Conservation (phyloP, 2,797 vertebrate species). For the Antennarius maculatus region DNA sequence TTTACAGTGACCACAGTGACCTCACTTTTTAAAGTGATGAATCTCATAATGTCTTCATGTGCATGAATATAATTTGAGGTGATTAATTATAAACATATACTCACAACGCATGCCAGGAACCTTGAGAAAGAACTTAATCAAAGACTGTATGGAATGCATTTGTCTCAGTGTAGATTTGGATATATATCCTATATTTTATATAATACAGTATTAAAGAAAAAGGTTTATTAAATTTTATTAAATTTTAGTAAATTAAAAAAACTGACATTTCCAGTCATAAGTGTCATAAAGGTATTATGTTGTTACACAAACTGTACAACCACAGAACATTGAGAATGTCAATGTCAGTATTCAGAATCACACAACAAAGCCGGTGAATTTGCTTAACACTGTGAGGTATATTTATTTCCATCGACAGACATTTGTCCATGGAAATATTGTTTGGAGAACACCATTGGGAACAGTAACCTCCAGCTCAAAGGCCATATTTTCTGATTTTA, state of each 20-base stretch:
- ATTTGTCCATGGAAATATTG: slow-evolving; percentile 73
- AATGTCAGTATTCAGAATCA: slow-evolving; percentile 38
- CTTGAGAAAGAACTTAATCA: slow-evolving; percentile 32
- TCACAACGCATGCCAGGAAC: background rate
- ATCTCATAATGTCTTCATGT: slow-evolving; percentile 41
- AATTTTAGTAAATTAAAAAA: no score
- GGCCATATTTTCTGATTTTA: slow-evolving; percentile 77
- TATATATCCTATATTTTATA: slow-evolving; percentile 3
- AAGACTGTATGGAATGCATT: background rate
- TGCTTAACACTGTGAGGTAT: slow-evolving; percentile 40
- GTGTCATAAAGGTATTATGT: background rate
- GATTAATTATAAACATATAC: slow-evolving; percentile 44
- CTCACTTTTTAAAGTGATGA: slow-evolving; percentile 42
- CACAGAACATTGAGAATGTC: slow-evolving; percentile 5
- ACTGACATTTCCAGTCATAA: no score
- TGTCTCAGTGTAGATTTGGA: background rate
- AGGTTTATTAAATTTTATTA: no score
- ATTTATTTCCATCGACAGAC: slow-evolving; percentile 69
- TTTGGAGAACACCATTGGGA: slow-evolving; percentile 63
- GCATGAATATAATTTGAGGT: slow-evolving; percentile 31
- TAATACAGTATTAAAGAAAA: background rate
- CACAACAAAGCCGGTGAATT: slow-evolving; percentile 36
- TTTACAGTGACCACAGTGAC: slow-evolving; percentile 39
- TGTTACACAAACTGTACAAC: background rate
- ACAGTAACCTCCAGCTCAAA: slow-evolving; percentile 68